These are phyloP conservation scores for Metaphire vulgaris DNA, from an alignment of 1,140 invertebrate species.

Conservation along the genomic window DNA sequence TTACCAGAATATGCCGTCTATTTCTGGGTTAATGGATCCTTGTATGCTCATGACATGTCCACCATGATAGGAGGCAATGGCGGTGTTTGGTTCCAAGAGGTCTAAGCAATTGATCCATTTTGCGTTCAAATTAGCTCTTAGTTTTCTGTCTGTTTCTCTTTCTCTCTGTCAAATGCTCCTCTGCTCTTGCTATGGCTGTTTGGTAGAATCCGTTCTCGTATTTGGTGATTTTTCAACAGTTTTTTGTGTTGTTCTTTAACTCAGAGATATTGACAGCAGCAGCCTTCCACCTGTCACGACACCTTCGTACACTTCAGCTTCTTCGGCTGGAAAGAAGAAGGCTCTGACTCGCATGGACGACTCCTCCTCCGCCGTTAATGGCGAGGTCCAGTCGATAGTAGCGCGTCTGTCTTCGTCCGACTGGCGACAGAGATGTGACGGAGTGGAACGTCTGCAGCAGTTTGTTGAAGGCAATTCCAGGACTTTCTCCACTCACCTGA, in stretches of 20 bases:
- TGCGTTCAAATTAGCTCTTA: too few species aligned
- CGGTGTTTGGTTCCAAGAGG: too few species aligned
- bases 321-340: not conserved
- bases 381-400: not conserved
- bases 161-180: too few species aligned
- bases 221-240: too few species aligned
- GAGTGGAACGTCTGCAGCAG: not conserved
- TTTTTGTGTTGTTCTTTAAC: not conserved
- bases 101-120: too few species aligned
- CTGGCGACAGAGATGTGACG: not conserved
- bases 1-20: too few species aligned
- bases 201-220: too few species aligned
- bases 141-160: too few species aligned
- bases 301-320: not conserved
- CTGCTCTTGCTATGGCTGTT: too few species aligned
- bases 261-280: not conserved
- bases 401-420: not conserved
- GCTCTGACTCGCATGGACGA: not conserved
- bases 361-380: not conserved
- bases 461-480: not conserved
- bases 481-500: not conserved
- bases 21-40: too few species aligned
- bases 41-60: too few species aligned
- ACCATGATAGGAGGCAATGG: too few species aligned
- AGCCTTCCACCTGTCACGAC: not conserved